A percentile compares a stretch with the other conserved stretches of the same genome.
phyloP scores from a whole-genome alignment of 2,113 vertebrate genomes.

The Alces alces region DNA sequence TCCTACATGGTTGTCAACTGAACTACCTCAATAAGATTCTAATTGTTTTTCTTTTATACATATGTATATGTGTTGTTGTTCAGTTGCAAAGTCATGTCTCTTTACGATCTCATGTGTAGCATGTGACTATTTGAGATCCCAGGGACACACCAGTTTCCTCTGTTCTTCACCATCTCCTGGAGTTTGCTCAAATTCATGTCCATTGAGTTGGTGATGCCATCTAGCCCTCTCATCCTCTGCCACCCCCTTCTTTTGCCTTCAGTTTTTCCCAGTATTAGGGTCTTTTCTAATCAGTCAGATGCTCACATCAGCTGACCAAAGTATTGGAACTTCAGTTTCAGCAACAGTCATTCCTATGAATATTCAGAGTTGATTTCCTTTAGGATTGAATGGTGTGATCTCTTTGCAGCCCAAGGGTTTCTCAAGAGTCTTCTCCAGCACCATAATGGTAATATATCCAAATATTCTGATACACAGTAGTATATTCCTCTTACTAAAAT shows the following conservation, averaged over 20 bases:
- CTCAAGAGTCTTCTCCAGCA: neutral
- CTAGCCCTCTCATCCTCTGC: neutral
- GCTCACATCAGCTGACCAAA: neutral
- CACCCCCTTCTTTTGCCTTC: neutral
- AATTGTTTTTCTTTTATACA: neutral
- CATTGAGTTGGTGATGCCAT: neutral
- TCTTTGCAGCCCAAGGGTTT: neutral
- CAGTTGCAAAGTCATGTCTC: neutral
- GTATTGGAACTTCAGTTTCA: neutral
- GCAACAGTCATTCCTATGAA: neutral
- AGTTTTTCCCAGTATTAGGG: neutral
- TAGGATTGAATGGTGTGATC: neutral
- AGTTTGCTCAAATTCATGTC: neutral
- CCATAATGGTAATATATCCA: neutral
- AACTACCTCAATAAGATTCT: neutral
- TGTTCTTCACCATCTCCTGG: neutral
- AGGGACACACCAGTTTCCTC: neutral
- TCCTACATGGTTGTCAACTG: neutral
- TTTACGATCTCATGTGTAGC: neutral
- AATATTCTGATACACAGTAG: neutral
- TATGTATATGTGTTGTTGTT: neutral
- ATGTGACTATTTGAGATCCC: neutral
- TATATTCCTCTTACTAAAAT: slow-evolving; percentile 2
- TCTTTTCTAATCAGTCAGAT: neutral
- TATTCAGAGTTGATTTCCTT: neutral